Evolutionary conservation across 2,113 vertebrate genomes (phyloP).

Genomic region (Pycnonotus jocosus): DNA sequence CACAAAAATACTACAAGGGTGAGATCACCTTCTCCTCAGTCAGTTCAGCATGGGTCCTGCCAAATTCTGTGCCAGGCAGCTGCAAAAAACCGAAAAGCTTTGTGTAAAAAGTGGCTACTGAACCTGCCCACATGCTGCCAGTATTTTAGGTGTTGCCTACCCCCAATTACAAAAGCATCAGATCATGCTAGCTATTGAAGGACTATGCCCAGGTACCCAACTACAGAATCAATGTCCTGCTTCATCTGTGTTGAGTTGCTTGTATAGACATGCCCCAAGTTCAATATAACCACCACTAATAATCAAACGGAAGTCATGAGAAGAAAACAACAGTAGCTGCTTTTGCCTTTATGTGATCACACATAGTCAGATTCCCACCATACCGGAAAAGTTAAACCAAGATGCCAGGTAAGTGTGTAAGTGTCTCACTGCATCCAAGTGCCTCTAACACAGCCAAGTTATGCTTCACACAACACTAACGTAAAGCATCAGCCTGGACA

Average conservation of each 20-base stretch:
- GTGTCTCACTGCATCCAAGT: not conserved
- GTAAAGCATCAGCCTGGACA: not conserved
- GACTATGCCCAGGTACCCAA: not conserved
- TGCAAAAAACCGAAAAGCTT: not conserved
- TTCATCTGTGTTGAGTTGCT: not conserved
- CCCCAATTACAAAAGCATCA: not conserved
- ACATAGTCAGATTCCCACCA: not conserved
- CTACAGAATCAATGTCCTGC: not conserved
- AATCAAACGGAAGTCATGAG: not conserved
- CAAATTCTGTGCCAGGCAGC: not conserved
- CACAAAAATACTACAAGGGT: slow-evolving; percentile 1
- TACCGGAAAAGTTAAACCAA: not conserved
- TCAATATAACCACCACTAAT: not conserved
- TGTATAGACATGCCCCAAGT: not conserved
- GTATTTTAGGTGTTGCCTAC: not conserved
- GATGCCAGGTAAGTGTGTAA: not conserved
- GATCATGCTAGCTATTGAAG: not conserved
- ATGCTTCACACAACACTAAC: not conserved
- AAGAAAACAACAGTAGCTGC: not conserved
- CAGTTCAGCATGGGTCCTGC: not conserved
- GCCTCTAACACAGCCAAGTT: not conserved
- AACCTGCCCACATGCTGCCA: not conserved
- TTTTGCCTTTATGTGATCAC: not conserved
- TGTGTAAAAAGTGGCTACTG: not conserved
- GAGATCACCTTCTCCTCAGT: slow-evolving; percentile 45